Percentiles rank a stretch among this genome's conserved stretches.
Conservation (phyloP, 2,888 invertebrate species). For the Plebejus argus region DNA sequence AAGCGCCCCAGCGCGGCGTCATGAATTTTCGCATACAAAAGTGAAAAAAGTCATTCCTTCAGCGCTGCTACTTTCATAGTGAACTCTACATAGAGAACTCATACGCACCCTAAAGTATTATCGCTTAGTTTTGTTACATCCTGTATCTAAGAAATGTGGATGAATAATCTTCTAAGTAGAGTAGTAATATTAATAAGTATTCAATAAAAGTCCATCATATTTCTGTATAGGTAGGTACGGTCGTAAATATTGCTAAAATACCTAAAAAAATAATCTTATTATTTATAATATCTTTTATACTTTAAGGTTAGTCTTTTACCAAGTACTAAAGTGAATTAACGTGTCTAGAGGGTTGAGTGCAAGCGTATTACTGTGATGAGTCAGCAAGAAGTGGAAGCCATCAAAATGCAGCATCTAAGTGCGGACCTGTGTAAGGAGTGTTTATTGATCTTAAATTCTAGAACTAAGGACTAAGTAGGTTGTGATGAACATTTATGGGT, state of each 20-base stretch:
- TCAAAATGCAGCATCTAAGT: slow-evolving; percentile 26
- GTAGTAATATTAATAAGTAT: too few relatives aligned
- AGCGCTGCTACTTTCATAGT: too few relatives aligned
- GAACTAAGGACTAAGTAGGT: neutral
- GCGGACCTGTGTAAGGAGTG: slow-evolving; percentile 25
- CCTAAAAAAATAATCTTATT: neutral
- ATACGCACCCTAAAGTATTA: too few relatives aligned
- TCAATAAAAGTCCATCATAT: too few relatives aligned
- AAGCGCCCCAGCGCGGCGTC: too few relatives aligned
- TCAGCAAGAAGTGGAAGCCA: slow-evolving; percentile 29
- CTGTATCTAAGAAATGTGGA: too few relatives aligned
- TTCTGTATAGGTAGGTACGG: neutral
- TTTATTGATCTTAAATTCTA: neutral
- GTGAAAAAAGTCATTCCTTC: too few relatives aligned
- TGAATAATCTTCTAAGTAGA: too few relatives aligned
- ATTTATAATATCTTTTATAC: neutral
- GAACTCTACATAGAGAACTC: too few relatives aligned
- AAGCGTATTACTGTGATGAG: slow-evolving; percentile 11
- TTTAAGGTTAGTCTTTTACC: slow-evolving; percentile 43
- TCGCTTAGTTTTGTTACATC: too few relatives aligned
- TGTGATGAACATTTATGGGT: neutral
- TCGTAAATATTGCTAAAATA: slow-evolving; percentile 10
- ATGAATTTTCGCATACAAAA: too few relatives aligned
- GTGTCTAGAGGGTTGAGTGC: slow-evolving; percentile 33
- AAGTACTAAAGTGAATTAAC: slow-evolving; percentile 43